Percentiles rank a stretch among this genome's conserved stretches.
Evolutionary conservation across 2,888 invertebrate genomes (phyloP).

Genomic region (Parnassius mnemosyne): DNA sequence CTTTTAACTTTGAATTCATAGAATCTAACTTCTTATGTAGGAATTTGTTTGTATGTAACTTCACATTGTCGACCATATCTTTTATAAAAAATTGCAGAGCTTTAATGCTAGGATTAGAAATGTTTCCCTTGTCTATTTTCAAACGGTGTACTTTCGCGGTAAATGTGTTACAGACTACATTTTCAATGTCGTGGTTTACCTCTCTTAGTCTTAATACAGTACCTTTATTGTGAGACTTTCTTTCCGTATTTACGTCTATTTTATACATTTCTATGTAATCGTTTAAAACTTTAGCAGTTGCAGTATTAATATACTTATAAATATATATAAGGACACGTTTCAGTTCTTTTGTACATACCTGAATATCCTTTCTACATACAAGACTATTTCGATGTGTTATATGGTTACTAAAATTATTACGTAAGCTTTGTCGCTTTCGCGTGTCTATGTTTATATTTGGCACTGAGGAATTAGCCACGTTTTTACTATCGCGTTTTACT

Average conservation of each 20-base stretch:
- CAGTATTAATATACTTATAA: slow-evolving; percentile 50
- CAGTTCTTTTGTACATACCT: slow-evolving; percentile 52
- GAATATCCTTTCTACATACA: slow-evolving; percentile 17
- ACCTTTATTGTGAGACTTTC: slow-evolving; percentile 36
- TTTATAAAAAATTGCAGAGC: slow-evolving; percentile 41
- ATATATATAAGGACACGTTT: slow-evolving; percentile 45
- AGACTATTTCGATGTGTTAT: slow-evolving; percentile 25
- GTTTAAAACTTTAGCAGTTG: slow-evolving; percentile 44
- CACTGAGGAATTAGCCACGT: not conserved
- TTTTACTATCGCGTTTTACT: not conserved
- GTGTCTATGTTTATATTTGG: not conserved
- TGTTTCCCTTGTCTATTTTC: slow-evolving; percentile 41
- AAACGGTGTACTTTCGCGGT: slow-evolving; percentile 39
- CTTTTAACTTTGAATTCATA: slow-evolving; percentile 34
- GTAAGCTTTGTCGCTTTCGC: too few relatives aligned
- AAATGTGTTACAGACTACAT: slow-evolving; percentile 39
- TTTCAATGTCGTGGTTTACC: slow-evolving; percentile 34
- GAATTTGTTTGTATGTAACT: slow-evolving; percentile 28
- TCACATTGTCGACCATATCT: slow-evolving; percentile 34
- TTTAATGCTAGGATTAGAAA: slow-evolving; percentile 40
- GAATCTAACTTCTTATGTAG: slow-evolving; percentile 30
- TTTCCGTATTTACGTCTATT: slow-evolving; percentile 46
- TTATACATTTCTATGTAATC: slow-evolving; percentile 60
- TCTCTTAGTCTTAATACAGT: slow-evolving; percentile 40
- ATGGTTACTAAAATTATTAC: not conserved